A percentile compares a stretch with the other conserved stretches of the same genome.
Evolutionary conservation across 2,113 vertebrate species (phyloP).

Genomic region (Mungos mungo): DNA sequence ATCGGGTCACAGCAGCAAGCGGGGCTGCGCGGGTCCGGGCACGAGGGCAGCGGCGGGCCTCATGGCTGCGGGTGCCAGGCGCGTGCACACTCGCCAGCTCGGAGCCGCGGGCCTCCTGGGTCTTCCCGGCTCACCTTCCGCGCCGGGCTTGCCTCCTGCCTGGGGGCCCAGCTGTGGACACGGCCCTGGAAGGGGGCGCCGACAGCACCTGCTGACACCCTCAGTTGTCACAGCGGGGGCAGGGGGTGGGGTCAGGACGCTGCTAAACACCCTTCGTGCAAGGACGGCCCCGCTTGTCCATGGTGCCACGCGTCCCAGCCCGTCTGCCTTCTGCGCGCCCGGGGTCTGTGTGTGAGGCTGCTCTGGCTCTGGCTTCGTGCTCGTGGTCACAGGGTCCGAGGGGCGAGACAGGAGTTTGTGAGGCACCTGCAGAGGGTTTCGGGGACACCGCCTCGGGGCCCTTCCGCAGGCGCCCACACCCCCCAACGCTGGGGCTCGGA

Average conservation of each 20-base stretch:
- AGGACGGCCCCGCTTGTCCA: neutral
- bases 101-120: accelerated
- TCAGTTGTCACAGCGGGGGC: accelerated
- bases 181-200: accelerated
- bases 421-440: neutral
- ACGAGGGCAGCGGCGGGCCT: accelerated
- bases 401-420: neutral
- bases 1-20: too few species aligned
- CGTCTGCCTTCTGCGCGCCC: neutral
- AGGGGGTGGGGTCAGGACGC: neutral
- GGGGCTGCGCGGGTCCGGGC: neutral
- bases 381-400: neutral
- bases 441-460: neutral
- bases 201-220: neutral
- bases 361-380: neutral
- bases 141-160: accelerated
- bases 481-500: neutral
- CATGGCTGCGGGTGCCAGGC: neutral
- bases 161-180: accelerated
- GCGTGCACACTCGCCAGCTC: neutral
- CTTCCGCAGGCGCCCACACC: neutral
- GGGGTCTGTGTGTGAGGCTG: neutral
- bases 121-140: too few species aligned
- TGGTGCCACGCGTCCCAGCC: accelerated
- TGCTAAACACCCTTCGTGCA: neutral